phyloP scores from a whole-genome alignment of 37 sponge, comb jelly and placozoan genomes.

The Halisarca cf. caerulea region DNA sequence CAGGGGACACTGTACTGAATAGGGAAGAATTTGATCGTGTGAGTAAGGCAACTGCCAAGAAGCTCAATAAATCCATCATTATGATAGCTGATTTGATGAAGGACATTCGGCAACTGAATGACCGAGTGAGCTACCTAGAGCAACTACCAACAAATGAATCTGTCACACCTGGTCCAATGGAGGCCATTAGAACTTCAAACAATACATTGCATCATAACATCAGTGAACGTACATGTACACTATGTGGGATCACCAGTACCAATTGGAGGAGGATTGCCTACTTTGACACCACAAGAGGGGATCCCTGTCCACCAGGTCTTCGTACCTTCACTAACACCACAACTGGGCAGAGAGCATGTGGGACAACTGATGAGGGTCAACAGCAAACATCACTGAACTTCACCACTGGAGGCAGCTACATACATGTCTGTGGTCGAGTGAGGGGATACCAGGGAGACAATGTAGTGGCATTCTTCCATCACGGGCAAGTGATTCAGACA shows the following conservation, averaged over 20 bases:
- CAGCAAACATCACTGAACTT: not conserved
- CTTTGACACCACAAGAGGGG: not conserved
- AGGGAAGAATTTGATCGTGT: no score
- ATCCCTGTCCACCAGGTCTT: slow-evolving; percentile 1
- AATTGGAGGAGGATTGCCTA: slow-evolving; percentile 2
- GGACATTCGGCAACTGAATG: no score
- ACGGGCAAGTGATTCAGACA: not conserved
- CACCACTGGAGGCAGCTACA: not conserved
- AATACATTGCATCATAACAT: no score
- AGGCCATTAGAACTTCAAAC: no score
- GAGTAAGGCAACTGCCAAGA: no score
- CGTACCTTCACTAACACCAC: not conserved
- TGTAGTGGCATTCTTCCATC: not conserved
- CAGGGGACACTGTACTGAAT: not conserved
- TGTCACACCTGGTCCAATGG: no score
- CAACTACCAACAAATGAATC: no score
- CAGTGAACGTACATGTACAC: not conserved
- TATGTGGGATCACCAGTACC: not conserved
- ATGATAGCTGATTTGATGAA: no score
- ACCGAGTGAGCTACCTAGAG: no score
- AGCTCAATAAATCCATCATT: no score
- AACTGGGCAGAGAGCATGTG: slow-evolving; percentile 1
- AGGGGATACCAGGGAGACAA: not conserved
- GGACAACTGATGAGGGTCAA: not conserved
- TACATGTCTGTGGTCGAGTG: not conserved